Percentiles rank a stretch among this genome's conserved stretches.
Conservation (phyloP, 2,888 invertebrate genomes). For the Microplitis manilae region DNA sequence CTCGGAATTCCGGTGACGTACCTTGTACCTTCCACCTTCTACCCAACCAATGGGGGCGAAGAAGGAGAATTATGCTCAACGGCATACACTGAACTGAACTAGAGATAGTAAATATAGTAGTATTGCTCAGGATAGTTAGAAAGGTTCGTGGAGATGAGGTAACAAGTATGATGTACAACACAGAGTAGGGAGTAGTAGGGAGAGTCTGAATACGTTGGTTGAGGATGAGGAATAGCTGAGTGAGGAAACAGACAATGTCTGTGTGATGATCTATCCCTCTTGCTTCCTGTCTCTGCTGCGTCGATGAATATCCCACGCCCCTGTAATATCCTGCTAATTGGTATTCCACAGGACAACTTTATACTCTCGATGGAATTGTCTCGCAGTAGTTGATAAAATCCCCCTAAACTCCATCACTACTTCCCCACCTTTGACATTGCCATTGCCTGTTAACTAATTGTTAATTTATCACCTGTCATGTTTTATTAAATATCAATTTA, state of each 20-base stretch:
- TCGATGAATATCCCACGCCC: constrained; percentile 31
- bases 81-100: background rate
- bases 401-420: background rate
- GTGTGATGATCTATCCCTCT: constrained; percentile 30
- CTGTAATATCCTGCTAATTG: constrained; percentile 37
- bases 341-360: constrained; percentile 21
- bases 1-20: constrained; percentile 59
- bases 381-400: background rate
- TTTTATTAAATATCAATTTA: constrained; percentile 12
- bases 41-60: background rate
- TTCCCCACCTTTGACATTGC: background rate
- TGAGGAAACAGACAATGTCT: background rate
- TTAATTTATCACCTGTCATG: background rate
- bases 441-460: background rate
- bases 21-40: background rate
- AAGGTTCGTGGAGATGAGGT: no score
- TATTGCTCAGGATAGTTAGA: no score
- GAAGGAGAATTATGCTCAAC: background rate
- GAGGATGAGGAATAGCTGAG: background rate
- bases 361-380: constrained; percentile 11
- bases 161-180: no score
- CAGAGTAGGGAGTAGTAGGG: no score
- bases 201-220: background rate
- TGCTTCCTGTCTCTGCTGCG: constrained; percentile 18
- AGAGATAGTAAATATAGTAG: background rate